Base-by-base conservation (phyloP, 2,888 invertebrate species). In the Mythimna albipuncta region DNA sequence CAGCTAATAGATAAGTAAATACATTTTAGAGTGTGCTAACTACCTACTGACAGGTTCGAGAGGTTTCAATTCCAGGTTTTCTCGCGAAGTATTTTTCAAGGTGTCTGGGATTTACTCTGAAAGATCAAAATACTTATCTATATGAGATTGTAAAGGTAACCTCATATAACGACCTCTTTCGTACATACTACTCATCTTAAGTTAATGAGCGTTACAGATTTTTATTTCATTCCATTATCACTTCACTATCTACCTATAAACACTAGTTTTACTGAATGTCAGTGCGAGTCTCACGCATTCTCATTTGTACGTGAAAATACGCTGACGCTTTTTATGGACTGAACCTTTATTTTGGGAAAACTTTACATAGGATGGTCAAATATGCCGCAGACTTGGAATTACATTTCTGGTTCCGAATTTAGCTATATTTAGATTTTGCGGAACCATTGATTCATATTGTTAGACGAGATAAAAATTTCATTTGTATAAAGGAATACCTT, bases 261-360 rank as follows among this genome's bases (percentile, higher is more conserved):
- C 6, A 19, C 35, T n/a, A 19, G 19, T 58, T 35, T 52, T 5
- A 19, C 11, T 11, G 4, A 10, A 1, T 54, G 54, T 54, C n/a
- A 54, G 54, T 54, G 21, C 54, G 16, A 19, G 50, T 54, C n/a
- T n/a, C 21, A 54, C 13, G 13, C 6, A 52, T 64, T 38, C 38
- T 41, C 38, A 50, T 64, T 50, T 64, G 11, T 19, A 2, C 26
- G 11, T 65, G 41, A 65, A 64, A 52, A n/a, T 41, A 47, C 44
- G 11, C 32, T 41, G 41, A n/a, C 32, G 13, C 10, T 52, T n/a
- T 32, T 4, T n/a, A 52, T 6, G 44, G 11, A 35, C 35, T 35
- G 6, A 26, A 26, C 5, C 16, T 47, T n/a, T 47, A 38, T 68
- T 57, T 44, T 21, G 10, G 6, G 35, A 0, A 26, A 47, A 44